Evolutionary conservation across 37 sponge, comb jelly and placozoan species (phyloP), one percentile per base, ranked within the genome.

Genomic region (Beroe forskalii): DNA sequence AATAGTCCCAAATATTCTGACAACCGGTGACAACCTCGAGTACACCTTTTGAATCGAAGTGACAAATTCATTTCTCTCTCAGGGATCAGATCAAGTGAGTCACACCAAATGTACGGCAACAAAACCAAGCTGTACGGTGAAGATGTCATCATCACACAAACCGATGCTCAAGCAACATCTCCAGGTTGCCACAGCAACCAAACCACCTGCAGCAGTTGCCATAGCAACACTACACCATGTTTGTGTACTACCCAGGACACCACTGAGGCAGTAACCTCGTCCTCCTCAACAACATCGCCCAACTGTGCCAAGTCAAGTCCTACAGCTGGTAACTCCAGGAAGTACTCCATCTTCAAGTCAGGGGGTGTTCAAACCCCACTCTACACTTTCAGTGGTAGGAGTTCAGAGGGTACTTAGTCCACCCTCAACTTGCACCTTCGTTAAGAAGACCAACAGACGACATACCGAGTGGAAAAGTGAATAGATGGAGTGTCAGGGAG

Each of bases 121-220:
- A 80, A 80, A 44, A 80, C 55, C 3, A 80, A 80, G 27, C 86
- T 80, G 28, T 80, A 80, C 48, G 86, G 86, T 14, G 86, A 80
- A 48, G 86, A 80, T 23, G 86, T 80, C 0, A 80, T 80, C 55
- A 44, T 80, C n/a, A 80, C 86, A 43, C n/a, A 35, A 6, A 80
- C 8, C 55, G 55, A 80, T 24, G 38, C 55, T 4, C 9, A 20
- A 24, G 86, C 27, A 43, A 43, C 22, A 41, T 43, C 38, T 44
- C 86, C 86, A 42, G 48, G 86, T 80, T 23, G 55, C 44, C 55
- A n/a, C 42, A 27, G 40, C 27, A 44, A 9, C 86, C 2, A 1
- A 24, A 22, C 25, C 3, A 35, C 24, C 23, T 80, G 86, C 55
- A 8, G 8, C 40, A 64, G 25, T 22, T 28, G 66, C 17, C 25